Percentiles rank a stretch among this genome's conserved stretches.
phyloP scores from a whole-genome alignment of 2,888 invertebrate genomes.

The Rhimphoctona megacephalus region DNA sequence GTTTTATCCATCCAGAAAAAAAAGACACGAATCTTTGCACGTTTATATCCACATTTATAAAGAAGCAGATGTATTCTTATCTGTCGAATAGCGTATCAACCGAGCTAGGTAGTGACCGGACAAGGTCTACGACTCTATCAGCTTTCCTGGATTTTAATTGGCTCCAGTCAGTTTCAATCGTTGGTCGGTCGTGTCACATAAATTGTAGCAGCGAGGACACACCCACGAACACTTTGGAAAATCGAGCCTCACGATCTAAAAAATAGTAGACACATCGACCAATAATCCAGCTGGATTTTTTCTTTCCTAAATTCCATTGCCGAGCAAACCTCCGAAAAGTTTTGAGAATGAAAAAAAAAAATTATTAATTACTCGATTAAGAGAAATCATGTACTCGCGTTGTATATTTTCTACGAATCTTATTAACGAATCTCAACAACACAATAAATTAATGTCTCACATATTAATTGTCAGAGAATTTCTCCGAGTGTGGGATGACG shows the following conservation, averaged over 20 bases:
- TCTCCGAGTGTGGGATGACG: constrained; percentile 38
- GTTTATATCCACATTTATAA: background rate
- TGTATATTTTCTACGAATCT: constrained; percentile 42
- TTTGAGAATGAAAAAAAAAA: constrained; percentile 34
- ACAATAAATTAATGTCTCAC: constrained; percentile 58
- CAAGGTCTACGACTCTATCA: constrained; percentile 49
- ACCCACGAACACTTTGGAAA: constrained; percentile 33
- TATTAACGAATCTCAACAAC: constrained; percentile 37
- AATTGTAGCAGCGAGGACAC: constrained; percentile 72
- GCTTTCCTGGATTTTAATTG: constrained; percentile 67
- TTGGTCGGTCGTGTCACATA: constrained; percentile 77
- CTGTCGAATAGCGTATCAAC: constrained; percentile 56
- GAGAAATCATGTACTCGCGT: constrained; percentile 44
- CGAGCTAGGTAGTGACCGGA: constrained; percentile 45
- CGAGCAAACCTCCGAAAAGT: background rate
- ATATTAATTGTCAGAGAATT: constrained; percentile 50
- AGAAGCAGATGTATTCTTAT: constrained; percentile 67
- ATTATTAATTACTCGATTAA: constrained; percentile 58
- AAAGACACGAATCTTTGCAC: constrained; percentile 18
- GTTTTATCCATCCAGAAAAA: background rate
- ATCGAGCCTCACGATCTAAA: background rate
- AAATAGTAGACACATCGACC: background rate
- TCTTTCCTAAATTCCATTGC: background rate
- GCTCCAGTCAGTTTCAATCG: constrained; percentile 72
- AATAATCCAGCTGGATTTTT: constrained; percentile 27